These are phyloP conservation scores for Thunnus thynnus DNA, from an alignment of 2,113 vertebrate species.

Conservation along the genomic window DNA sequence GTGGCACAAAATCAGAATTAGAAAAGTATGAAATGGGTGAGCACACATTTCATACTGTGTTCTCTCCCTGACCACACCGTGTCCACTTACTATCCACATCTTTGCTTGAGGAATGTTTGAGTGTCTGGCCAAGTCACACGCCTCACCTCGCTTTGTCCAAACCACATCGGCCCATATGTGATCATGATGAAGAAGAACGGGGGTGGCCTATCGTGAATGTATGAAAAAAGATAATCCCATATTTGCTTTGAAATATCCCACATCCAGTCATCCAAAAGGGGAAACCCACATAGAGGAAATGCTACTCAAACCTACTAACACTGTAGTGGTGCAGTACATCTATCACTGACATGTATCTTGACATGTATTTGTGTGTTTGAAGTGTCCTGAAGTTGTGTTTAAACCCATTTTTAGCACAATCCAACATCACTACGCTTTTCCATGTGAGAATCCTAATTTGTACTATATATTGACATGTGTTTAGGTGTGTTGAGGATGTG, in stretches of 20 bases:
- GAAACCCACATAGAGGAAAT: background rate
- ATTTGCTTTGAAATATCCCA: too few species aligned
- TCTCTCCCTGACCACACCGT: conserved; percentile 20
- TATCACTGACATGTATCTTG: too few species aligned
- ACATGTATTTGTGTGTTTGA: background rate
- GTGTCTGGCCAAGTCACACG: conserved; percentile 52
- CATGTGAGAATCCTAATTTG: background rate
- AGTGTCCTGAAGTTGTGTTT: background rate
- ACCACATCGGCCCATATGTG: conserved; percentile 25
- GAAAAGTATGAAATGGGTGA: background rate
- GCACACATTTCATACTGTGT: background rate
- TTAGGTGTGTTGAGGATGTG: conserved; percentile 10
- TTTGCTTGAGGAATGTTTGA: conserved; percentile 50
- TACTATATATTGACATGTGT: background rate
- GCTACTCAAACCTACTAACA: background rate
- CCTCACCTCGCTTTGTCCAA: conserved; percentile 42
- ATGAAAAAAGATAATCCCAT: background rate
- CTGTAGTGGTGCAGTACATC: background rate
- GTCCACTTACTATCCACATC: conserved; percentile 37
- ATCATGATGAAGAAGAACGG: conserved; percentile 1
- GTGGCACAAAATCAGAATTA: background rate
- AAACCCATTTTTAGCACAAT: background rate
- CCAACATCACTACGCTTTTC: background rate
- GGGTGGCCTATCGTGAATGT: background rate
- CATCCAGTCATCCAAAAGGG: too few species aligned